Evolutionary conservation across 37 sponge, comb jelly and placozoan genomes (phyloP).

Genomic region (Eunapius fragilis): DNA sequence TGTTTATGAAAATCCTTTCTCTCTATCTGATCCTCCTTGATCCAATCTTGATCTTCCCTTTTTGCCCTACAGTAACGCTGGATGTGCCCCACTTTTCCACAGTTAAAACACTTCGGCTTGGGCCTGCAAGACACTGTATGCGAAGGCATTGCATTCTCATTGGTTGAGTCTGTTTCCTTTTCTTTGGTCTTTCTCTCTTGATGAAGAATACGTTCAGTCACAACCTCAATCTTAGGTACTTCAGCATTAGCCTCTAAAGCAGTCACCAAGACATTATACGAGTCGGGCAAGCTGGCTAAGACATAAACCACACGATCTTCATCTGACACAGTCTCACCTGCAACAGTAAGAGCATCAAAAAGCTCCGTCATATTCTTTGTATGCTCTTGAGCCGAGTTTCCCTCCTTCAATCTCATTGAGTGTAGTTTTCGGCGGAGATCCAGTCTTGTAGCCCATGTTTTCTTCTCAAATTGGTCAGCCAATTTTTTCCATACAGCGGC

Average conservation of each 20-base stretch:
- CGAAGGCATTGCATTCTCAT: conserved; percentile 4
- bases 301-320: conserved; percentile 54
- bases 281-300: conserved; percentile 64
- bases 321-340: conserved; percentile 39
- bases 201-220: conserved; percentile 44
- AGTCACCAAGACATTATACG: conserved; percentile 50
- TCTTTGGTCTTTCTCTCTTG: conserved; percentile 45
- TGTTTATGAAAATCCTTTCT: conserved; percentile 6
- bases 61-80: conserved; percentile 31
- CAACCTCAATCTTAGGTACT: conserved; percentile 63
- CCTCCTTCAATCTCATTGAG: conserved; percentile 46
- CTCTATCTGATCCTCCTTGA: neutral
- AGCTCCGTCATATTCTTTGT: conserved; percentile 50
- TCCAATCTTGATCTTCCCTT: conserved; percentile 4
- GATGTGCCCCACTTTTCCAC: conserved; percentile 41
- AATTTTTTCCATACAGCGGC: conserved; percentile 43
- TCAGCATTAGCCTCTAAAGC: conserved; percentile 55
- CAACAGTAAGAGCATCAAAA: conserved; percentile 46
- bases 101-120: conserved; percentile 28
- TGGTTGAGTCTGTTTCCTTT: neutral
- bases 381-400: conserved; percentile 50
- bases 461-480: conserved; percentile 51
- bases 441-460: conserved; percentile 59
- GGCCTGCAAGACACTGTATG: neutral
- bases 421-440: conserved; percentile 38